Evolutionary conservation across 2,888 invertebrate species (phyloP).

Genomic region (Cabera pusaria): DNA sequence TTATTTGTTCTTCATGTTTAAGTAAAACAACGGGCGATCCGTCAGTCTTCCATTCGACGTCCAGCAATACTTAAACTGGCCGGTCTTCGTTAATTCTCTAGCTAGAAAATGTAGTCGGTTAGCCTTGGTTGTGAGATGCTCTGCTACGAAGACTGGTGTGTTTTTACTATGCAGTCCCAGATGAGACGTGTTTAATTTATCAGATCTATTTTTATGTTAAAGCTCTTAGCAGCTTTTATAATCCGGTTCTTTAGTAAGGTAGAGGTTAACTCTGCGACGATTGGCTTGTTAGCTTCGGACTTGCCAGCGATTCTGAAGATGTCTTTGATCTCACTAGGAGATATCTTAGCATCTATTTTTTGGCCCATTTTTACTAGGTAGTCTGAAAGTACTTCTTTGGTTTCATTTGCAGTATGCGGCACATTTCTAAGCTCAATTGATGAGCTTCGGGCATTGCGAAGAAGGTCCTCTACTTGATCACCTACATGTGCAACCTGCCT

Average conservation of each 20-base stretch:
- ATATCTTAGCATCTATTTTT: not conserved
- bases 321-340: slow-evolving; percentile 1
- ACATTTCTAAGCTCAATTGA: slow-evolving; percentile 5
- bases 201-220: not conserved
- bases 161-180: not conserved
- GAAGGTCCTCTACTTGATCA: slow-evolving; percentile 1
- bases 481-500: not conserved
- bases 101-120: slow-evolving; percentile 3
- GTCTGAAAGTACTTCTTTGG: slow-evolving; percentile 2
- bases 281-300: slow-evolving; percentile 3
- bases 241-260: slow-evolving; percentile 1
- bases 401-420: not conserved
- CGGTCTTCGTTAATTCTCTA: slow-evolving; percentile 1
- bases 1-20: not conserved
- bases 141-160: slow-evolving; percentile 1
- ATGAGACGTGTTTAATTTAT: not conserved
- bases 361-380: not conserved
- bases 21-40: not conserved
- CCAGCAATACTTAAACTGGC: not conserved
- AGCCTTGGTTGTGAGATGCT: slow-evolving; percentile 1
- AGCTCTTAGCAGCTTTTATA: slow-evolving; percentile 3
- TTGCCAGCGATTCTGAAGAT: slow-evolving; percentile 7
- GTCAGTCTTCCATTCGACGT: not conserved
- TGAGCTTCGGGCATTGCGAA: slow-evolving; percentile 5
- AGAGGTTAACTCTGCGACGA: slow-evolving; percentile 4